Conservation (phyloP, 2,113 vertebrate species). For the Hemiscyllium ocellatum region DNA sequence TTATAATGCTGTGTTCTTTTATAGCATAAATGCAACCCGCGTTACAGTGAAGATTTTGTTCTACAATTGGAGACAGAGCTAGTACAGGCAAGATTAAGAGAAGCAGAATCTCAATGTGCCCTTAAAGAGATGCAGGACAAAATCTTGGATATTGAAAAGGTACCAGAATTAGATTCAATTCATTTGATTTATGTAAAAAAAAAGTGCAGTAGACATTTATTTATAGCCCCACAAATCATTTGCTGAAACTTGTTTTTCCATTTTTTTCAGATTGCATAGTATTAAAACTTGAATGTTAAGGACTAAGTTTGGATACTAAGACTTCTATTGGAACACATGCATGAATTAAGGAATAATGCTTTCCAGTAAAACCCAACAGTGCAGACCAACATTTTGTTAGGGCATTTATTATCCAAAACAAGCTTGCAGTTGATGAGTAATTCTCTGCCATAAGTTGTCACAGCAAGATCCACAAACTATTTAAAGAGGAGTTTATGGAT, state of each 20-base stretch:
- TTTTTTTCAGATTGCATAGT: not conserved
- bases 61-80: slow-evolving; percentile 90
- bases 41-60: slow-evolving; percentile 85
- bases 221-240: not conserved
- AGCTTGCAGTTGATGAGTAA: not conserved
- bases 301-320: not conserved
- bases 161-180: slow-evolving; percentile 42
- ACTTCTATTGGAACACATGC: not conserved
- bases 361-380: not conserved
- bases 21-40: slow-evolving; percentile 75
- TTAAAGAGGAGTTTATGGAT: too few species aligned
- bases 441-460: too few species aligned
- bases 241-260: not conserved
- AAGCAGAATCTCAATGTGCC: slow-evolving; percentile 92
- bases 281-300: not conserved
- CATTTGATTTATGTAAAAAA: not conserved
- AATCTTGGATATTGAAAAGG: slow-evolving; percentile 91
- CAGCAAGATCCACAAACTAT: too few species aligned
- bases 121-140: slow-evolving; percentile 99
- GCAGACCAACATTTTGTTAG: not conserved
- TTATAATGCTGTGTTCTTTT: slow-evolving; percentile 50
- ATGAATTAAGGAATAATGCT: not conserved
- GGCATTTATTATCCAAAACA: not conserved
- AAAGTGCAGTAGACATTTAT: not conserved
- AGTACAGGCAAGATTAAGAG: slow-evolving; percentile 85